Percentiles rank a stretch among this genome's conserved stretches.
Conservation (phyloP, 1,140 invertebrate genomes). For the Drosophila tropicalis region DNA sequence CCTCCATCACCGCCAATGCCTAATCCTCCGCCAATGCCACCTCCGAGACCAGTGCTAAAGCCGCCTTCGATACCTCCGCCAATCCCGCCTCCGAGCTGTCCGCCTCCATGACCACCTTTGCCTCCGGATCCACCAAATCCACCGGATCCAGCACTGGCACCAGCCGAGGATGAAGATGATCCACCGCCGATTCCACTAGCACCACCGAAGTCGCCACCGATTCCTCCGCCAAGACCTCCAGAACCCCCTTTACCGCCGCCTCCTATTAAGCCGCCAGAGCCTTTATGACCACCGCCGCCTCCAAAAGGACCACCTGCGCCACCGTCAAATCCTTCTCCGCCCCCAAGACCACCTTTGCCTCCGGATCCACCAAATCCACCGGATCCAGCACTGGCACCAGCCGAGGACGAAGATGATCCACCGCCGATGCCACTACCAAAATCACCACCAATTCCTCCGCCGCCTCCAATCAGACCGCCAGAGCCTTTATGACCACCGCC, state of each 20-base stretch:
- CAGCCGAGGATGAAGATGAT: neutral
- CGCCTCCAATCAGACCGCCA: constrained; percentile 14
- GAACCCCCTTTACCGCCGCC: constrained; percentile 20
- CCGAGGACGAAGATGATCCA: neutral
- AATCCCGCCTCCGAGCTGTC: neutral
- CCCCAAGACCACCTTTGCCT: neutral
- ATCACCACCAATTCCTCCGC: constrained; percentile 7
- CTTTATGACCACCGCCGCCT: constrained; percentile 4
- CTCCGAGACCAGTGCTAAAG: constrained; percentile 14
- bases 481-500: constrained; percentile 4
- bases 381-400: neutral
- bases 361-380: neutral
- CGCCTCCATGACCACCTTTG: neutral
- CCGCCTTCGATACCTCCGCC: constrained; percentile 21
- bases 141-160: neutral
- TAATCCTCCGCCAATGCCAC: constrained; percentile 6
- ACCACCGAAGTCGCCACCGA: neutral
- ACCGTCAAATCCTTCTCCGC: constrained; percentile 20
- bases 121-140: neutral
- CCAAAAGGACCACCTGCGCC: constrained; percentile 5
- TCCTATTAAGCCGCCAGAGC: neutral
- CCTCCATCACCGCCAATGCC: neutral
- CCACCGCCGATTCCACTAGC: neutral
- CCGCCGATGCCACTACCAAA: neutral
- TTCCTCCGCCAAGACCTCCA: constrained; percentile 13